Base-by-base conservation (phyloP, 2,797 vertebrate genomes). In the Myiothlypis coronata region DNA sequence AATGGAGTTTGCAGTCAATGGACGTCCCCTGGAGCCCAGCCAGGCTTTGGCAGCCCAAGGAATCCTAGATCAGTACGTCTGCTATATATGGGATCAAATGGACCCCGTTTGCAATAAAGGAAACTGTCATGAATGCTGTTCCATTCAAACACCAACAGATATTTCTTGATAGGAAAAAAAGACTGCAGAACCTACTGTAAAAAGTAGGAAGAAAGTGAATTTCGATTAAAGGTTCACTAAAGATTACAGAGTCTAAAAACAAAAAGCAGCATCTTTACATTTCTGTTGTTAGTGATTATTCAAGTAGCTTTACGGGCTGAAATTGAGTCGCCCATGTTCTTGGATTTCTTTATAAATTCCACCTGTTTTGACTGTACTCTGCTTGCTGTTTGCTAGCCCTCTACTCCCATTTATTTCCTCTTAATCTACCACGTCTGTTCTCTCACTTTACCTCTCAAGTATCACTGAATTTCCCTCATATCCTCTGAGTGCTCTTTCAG, bases 1-100 rank as follows among this genome's bases (percentile, higher is more conserved):
- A 98, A 99, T 99, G 99, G 99, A 99, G 97, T 98, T 99, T 46
- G 99, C 99, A 46, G 98, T 99, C 96, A 99, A 99, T 10, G 99
- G 99, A 53, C 98, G 99, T 74, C 99, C 99, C 5, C 98, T 99
- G 97, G 99, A 99, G 95, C 99, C 99, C 74, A 99, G 99, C 96
- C 99, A 99, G 95, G 98, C 99, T 50, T 95, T 99, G 97, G 98
- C 98, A 91, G 98, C 99, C 47, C 99, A 98, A 90, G 99, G 99
- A 96, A 99, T 99, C 97, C 97, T 99, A 93, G 99, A 99, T 98
- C 99, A 99, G 99, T 99, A 97, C 0, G 98, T 94, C 53, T 79
- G 72, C 90, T 96, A 76, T 90, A 74, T 52, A n/a, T 80, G 90
- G 65, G 95, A 93, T 94, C n/a, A 8, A 17, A 63, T 90, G 50